These are phyloP conservation scores for Dendroctonus ponderosae DNA, from an alignment of 1,140 invertebrate genomes.

Conservation along the genomic window DNA sequence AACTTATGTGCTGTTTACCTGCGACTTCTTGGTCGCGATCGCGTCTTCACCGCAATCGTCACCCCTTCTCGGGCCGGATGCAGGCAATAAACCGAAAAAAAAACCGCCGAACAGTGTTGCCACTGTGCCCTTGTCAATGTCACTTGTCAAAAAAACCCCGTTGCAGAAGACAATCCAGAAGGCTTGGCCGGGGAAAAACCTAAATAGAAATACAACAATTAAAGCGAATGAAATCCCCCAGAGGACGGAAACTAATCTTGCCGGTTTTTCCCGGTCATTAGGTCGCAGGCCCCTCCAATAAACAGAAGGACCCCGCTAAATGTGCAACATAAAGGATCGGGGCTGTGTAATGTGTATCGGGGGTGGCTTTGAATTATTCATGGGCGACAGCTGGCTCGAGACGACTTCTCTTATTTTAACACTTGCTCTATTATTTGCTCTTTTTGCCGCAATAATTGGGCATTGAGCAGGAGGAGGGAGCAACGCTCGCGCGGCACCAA, in stretches of 20 bases:
- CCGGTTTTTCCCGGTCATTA: conserved; percentile 13
- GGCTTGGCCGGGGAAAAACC: too few species aligned
- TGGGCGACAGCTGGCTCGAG: conserved; percentile 17
- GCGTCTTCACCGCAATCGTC: background rate
- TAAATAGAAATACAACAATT: too few species aligned
- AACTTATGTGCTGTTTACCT: background rate
- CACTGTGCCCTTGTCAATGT: background rate
- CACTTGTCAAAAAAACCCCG: too few species aligned
- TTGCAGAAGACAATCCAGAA: too few species aligned
- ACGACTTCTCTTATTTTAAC: conserved; percentile 24
- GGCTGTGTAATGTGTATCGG: conserved; percentile 17
- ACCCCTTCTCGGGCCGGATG: background rate
- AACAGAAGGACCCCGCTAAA: conserved; percentile 15
- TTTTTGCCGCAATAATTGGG: conserved; percentile 4
- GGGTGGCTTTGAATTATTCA: conserved; percentile 16
- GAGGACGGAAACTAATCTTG: conserved; percentile 12
- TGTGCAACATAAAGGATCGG: conserved; percentile 18
- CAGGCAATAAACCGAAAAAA: background rate
- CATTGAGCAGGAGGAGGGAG: background rate
- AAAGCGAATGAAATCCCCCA: too few species aligned
- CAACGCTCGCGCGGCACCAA: too few species aligned
- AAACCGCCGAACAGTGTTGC: background rate
- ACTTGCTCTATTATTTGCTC: conserved; percentile 23
- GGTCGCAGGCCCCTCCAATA: conserved; percentile 1
- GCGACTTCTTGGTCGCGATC: too few species aligned